phyloP scores from a whole-genome alignment of 1,140 invertebrate genomes.

The Micrasema minimum region DNA sequence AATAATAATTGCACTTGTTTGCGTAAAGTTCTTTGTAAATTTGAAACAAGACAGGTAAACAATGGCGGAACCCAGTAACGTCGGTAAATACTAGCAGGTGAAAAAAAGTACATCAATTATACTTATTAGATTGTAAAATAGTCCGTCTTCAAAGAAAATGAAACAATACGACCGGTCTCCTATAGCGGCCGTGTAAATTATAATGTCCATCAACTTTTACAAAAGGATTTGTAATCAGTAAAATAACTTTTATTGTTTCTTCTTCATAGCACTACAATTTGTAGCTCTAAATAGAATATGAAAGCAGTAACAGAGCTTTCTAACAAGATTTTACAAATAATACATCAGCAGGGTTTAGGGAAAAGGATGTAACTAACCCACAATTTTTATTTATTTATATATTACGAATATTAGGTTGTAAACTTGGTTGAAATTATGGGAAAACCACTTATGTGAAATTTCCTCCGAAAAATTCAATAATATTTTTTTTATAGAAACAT shows the following conservation, averaged over 20 bases:
- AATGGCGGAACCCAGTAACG: conserved; percentile 28
- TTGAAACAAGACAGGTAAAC: conserved; percentile 29
- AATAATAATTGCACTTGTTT: conserved; percentile 26
- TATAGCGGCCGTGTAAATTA: conserved; percentile 23
- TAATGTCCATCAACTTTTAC: conserved; percentile 25
- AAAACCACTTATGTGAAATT: too few species aligned
- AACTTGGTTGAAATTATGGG: too few species aligned
- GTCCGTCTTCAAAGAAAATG: conserved; percentile 33
- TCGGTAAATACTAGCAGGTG: conserved; percentile 34
- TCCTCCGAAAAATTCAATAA: too few species aligned
- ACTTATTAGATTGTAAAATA: conserved; percentile 42
- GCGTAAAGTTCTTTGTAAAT: conserved; percentile 16
- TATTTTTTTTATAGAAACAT: too few species aligned
- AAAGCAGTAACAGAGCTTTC: too few species aligned
- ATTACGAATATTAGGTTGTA: too few species aligned
- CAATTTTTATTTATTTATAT: too few species aligned
- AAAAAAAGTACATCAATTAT: conserved; percentile 43
- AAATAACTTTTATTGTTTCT: conserved; percentile 1
- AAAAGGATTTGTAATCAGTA: conserved; percentile 12
- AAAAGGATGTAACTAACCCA: too few species aligned
- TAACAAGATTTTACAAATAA: too few species aligned
- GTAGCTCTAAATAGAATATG: too few species aligned
- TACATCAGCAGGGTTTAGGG: too few species aligned
- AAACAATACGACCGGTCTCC: conserved; percentile 16
- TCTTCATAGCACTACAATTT: not conserved